Percentiles rank a stretch among this genome's conserved stretches.
phyloP scores from a whole-genome alignment of 92 coral and sea anemone species.

The Montipora capitata region DNA sequence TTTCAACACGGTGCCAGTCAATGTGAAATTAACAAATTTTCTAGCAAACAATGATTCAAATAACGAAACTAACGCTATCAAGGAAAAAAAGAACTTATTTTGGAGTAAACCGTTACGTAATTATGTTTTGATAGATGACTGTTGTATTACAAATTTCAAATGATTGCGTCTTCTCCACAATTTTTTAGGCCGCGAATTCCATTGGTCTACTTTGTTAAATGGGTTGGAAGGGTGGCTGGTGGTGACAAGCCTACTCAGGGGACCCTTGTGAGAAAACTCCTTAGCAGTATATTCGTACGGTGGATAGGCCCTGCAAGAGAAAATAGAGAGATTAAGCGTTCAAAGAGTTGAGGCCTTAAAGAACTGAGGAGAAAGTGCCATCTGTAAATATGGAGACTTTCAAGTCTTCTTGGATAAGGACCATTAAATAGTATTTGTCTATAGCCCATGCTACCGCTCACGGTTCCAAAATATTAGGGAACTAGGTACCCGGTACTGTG shows the following conservation, averaged over 20 bases:
- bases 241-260: slow-evolving; percentile 90
- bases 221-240: slow-evolving; percentile 94
- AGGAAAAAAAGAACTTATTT: not conserved
- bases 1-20: not conserved
- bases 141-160: not conserved
- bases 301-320: slow-evolving; percentile 73
- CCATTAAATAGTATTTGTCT: too few species aligned
- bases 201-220: slow-evolving; percentile 84
- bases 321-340: not conserved
- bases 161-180: slow-evolving; percentile 71
- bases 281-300: slow-evolving; percentile 74
- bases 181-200: slow-evolving; percentile 74
- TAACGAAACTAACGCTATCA: not conserved
- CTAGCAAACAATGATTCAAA: not conserved
- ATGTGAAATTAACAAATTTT: not conserved
- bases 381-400: too few species aligned
- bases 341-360: too few species aligned
- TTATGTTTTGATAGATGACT: too few species aligned
- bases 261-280: slow-evolving; percentile 91
- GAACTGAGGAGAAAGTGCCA: too few species aligned
- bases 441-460: too few species aligned
- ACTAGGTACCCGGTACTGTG: too few species aligned
- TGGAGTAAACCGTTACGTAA: too few species aligned
- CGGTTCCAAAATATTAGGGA: too few species aligned
- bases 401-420: too few species aligned